Base-by-base conservation (phyloP, 2,888 invertebrate genomes). In the Latrodectus elegans region DNA sequence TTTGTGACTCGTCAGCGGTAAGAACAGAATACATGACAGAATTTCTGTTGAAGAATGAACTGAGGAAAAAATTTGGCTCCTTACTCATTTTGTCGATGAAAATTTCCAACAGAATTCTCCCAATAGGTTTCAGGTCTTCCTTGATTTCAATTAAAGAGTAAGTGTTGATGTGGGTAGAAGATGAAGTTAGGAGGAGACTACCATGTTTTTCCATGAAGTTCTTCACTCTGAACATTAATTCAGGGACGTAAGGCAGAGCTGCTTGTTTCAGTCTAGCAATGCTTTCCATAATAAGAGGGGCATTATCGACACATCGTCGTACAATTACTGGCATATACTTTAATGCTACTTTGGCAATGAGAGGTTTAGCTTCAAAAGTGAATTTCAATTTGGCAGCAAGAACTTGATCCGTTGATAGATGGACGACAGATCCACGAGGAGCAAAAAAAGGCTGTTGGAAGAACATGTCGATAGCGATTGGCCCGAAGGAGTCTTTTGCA, bases 61-160 rank as follows among this genome's bases (percentile, higher is more conserved):
- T 38, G 4, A 65, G 6, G 14, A 17, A 53, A 1, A 65, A 60
- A 22, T 73, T 53, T 2, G 60, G 65, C 6, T 8, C 10, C 4
- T 14, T 49, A 1, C 26, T 71, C 10, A 72, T n/a, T n/a, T 78
- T 77, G 17, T 84, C 77, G 10, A 76, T 14, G 12, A 72, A 15
- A 4, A 84, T 52, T 22, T 84, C 11, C 0, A 84, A 9, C 8
- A 77, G 15, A 14, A 71, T 60, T 0, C 60, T 60, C 10, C 71
- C 71, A 51, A 84, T 78, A 9, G 77, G 77, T 17, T n/a, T 52
- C 53, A 84, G 26, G 17, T 84, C 84, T 17, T 65, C 51, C 53
- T 77, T 65, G 14, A 84, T 84, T 49, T 77, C 77, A 0, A 26
- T 15, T 8, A 84, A 17, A 11, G 84, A 64, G n/a, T 78, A 72